These are phyloP conservation scores for Plebejus argus DNA, from an alignment of 2,888 invertebrate genomes.

Conservation along the genomic window DNA sequence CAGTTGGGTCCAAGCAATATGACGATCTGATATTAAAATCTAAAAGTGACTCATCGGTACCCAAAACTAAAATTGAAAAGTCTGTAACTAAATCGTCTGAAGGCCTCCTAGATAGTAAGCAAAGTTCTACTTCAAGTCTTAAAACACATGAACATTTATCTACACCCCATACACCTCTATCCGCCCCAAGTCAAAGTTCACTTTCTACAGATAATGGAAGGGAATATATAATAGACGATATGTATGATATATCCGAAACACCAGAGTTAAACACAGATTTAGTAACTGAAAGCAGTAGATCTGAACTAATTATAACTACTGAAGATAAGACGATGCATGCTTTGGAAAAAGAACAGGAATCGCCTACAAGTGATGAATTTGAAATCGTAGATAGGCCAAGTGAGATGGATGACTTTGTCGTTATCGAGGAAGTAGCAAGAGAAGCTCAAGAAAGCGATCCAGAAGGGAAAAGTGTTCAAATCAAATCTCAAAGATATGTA, in stretches of 20 bases:
- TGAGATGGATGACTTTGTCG: slow-evolving; percentile 92
- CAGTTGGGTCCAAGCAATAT: slow-evolving; percentile 67
- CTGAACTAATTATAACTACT: slow-evolving; percentile 82
- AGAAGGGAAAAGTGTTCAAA: slow-evolving; percentile 90
- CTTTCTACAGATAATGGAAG: slow-evolving; percentile 84
- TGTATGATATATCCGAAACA: slow-evolving; percentile 81
- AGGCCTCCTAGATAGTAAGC: slow-evolving; percentile 74
- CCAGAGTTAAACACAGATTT: slow-evolving; percentile 79
- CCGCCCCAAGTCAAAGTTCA: slow-evolving; percentile 83
- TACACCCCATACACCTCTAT: slow-evolving; percentile 82
- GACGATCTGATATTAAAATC: slow-evolving; percentile 73
- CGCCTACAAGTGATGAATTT: slow-evolving; percentile 91
- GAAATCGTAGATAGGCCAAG: slow-evolving; percentile 93
- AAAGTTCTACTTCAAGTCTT: slow-evolving; percentile 81
- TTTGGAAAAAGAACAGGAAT: slow-evolving; percentile 83
- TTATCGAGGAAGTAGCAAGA: slow-evolving; percentile 92
- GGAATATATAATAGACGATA: slow-evolving; percentile 82
- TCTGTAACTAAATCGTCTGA: slow-evolving; percentile 67
- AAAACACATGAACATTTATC: slow-evolving; percentile 78
- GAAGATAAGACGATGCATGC: slow-evolving; percentile 80
- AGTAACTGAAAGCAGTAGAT: slow-evolving; percentile 71
- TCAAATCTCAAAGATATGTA: slow-evolving; percentile 76
- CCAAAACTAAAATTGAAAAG: slow-evolving; percentile 72
- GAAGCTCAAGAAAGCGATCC: slow-evolving; percentile 91
- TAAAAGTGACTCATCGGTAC: slow-evolving; percentile 76